A percentile compares a stretch with the other conserved stretches of the same genome.
Conservation (phyloP, 2,797 vertebrate species). For the Buceros bicornis region DNA sequence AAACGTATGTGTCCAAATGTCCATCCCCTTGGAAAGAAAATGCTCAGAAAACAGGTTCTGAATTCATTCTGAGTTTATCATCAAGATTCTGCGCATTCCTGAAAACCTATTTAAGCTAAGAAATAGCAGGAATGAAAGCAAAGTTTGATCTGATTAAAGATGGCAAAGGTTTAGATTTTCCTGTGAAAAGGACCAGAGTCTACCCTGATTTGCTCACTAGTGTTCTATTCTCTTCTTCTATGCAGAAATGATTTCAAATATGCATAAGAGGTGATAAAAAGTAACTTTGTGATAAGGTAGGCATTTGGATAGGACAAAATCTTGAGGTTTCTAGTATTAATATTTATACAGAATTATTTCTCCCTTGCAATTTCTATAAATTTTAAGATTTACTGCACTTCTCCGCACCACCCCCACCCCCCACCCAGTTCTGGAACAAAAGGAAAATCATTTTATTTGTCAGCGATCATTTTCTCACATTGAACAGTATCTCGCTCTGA, state of each 20-base stretch:
- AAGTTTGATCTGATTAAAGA: conserved; percentile 73
- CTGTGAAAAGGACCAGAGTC: conserved; percentile 69
- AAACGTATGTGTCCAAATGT: conserved; percentile 54
- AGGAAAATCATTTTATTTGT: conserved; percentile 15
- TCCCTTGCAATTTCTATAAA: neutral
- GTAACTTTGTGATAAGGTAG: neutral
- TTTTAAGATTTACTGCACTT: neutral
- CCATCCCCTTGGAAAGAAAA: neutral
- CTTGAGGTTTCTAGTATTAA: neutral
- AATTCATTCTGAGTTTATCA: conserved; percentile 67
- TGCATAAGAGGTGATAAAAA: neutral
- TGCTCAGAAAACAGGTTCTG: conserved; percentile 22
- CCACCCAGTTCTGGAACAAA: neutral
- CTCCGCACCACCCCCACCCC: neutral
- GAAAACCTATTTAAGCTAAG: conserved; percentile 79
- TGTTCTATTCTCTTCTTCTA: neutral
- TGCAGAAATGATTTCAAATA: conserved; percentile 9
- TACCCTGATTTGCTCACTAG: neutral
- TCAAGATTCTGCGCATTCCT: conserved; percentile 80
- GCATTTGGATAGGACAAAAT: neutral
- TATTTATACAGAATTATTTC: conserved; percentile 15
- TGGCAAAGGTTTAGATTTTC: conserved; percentile 88
- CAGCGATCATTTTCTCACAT: conserved; percentile 11
- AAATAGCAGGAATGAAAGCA: conserved; percentile 74
- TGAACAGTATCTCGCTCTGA: conserved; percentile 27